phyloP scores from a whole-genome alignment of 2,113 vertebrate genomes.

The Eretmochelys imbricata region DNA sequence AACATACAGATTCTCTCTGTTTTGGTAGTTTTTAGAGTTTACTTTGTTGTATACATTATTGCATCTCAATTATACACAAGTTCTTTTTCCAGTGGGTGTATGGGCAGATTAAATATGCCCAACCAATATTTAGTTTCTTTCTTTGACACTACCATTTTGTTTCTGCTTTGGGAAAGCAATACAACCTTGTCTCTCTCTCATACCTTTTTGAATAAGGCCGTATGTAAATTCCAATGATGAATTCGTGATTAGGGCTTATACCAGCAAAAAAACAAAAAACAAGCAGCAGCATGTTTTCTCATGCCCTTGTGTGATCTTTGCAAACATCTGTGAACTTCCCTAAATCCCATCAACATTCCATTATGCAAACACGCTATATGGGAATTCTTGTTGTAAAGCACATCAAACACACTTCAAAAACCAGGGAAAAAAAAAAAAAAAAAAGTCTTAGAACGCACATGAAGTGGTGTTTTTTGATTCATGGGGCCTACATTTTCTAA shows the following conservation, averaged over 20 bases:
- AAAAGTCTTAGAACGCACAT: background rate
- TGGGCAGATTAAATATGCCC: background rate
- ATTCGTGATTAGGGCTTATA: background rate
- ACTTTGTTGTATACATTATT: background rate
- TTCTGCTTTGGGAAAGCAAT: background rate
- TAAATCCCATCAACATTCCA: conserved; percentile 32
- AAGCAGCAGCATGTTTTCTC: conserved; percentile 17
- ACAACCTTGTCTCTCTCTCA: background rate
- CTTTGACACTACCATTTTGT: background rate
- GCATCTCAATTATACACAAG: background rate
- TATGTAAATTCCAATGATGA: background rate
- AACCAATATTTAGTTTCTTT: background rate
- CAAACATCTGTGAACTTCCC: conserved; percentile 47
- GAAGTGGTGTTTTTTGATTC: background rate
- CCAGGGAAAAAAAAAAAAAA: background rate
- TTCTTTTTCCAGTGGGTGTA: fast-evolving
- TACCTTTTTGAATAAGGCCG: background rate
- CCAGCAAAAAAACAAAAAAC: background rate
- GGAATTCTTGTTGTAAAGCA: conserved; percentile 15
- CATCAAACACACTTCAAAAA: conserved; percentile 24
- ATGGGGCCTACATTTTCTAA: background rate
- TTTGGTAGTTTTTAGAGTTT: background rate
- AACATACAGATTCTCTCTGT: background rate
- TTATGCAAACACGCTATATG: conserved; percentile 17
- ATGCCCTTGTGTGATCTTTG: conserved; percentile 12